Percentiles rank a stretch among this genome's conserved stretches.
Evolutionary conservation across 2,113 vertebrate genomes (phyloP).

Genomic region (Prietella phreatophila): DNA sequence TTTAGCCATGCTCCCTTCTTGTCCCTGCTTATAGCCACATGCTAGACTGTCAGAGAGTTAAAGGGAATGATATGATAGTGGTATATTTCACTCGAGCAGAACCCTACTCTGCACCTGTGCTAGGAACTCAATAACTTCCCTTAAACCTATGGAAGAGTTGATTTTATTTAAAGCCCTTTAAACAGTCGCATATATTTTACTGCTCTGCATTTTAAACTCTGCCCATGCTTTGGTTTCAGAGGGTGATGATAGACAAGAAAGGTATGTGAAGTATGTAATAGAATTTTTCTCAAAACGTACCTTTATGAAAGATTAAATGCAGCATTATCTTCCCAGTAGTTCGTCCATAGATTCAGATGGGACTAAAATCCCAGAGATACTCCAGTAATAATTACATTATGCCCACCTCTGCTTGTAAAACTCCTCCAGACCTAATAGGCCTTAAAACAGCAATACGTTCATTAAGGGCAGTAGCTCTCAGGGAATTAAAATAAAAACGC

Average conservation of each 20-base stretch:
- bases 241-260: background rate
- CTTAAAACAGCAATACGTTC: background rate
- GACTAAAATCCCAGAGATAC: background rate
- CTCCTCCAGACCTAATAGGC: too few species aligned
- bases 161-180: background rate
- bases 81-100: too few species aligned
- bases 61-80: background rate
- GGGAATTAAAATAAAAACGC: background rate
- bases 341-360: too few species aligned
- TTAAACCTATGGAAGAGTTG: background rate
- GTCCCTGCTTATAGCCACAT: background rate
- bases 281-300: background rate
- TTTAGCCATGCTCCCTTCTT: background rate
- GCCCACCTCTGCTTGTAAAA: background rate
- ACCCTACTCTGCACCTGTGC: background rate
- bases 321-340: background rate
- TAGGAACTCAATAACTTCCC: background rate
- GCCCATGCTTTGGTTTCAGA: background rate
- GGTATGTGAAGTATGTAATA: background rate
- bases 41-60: background rate
- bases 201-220: background rate
- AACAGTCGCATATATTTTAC: background rate
- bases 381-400: background rate
- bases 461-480: background rate
- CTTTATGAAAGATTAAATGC: background rate